A percentile compares a stretch with the other conserved stretches of the same genome.
phyloP scores from a whole-genome alignment of 2,797 vertebrate species.

The Coreius guichenoti region DNA sequence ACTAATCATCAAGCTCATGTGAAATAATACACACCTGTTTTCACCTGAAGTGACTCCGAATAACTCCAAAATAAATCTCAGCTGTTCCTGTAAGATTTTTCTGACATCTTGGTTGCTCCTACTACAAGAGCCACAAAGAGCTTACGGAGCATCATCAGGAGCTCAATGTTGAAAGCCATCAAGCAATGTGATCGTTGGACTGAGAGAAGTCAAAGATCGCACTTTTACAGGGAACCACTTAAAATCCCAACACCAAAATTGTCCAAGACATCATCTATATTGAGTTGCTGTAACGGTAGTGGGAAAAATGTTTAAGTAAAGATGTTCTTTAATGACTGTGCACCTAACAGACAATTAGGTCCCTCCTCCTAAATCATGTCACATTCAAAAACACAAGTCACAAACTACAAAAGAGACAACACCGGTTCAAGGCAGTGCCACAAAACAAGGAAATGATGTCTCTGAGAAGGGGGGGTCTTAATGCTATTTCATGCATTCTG shows the following conservation, averaged over 20 bases:
- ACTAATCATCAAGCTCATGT: neutral
- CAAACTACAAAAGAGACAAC: neutral
- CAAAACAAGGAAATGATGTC: neutral
- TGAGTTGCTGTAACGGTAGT: neutral
- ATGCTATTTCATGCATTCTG: too few relatives aligned
- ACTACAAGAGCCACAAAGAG: too few relatives aligned
- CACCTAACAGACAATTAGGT: too few relatives aligned
- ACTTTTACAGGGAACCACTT: neutral
- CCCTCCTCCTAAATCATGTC: neutral
- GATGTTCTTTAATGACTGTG: neutral
- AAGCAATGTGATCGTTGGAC: neutral
- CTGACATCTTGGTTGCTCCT: too few relatives aligned
- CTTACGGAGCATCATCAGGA: too few relatives aligned
- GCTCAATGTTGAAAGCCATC: too few relatives aligned
- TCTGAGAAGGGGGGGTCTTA: neutral
- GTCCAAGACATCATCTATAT: neutral
- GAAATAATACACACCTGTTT: too few relatives aligned
- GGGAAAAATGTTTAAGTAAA: neutral
- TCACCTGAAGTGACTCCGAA: too few relatives aligned
- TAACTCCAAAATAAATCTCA: too few relatives aligned
- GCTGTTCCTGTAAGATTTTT: too few relatives aligned
- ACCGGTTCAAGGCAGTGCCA: neutral
- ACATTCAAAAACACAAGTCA: neutral
- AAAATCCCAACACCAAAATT: neutral
- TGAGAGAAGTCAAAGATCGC: neutral